Percentiles rank a stretch among this genome's conserved stretches.
Conservation (phyloP, 2,113 vertebrate species). For the Ammospiza nelsoni region DNA sequence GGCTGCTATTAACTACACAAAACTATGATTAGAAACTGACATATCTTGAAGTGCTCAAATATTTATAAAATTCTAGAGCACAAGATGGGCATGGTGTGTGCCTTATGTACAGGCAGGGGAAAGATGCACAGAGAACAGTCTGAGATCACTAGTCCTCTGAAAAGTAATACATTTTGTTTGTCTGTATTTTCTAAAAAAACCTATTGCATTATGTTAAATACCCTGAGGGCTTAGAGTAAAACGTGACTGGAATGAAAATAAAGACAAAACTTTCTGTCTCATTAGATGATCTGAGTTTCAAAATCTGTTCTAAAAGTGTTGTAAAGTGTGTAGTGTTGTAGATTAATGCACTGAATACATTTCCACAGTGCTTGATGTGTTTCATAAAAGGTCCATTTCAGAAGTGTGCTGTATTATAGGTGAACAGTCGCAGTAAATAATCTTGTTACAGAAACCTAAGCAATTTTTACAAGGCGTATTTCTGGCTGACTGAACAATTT, state of each 20-base stretch:
- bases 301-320: constrained; percentile 80
- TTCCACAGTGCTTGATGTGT: constrained; percentile 84
- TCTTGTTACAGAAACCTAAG: constrained; percentile 89
- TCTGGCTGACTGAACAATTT: constrained; percentile 88
- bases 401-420: constrained; percentile 84
- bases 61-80: constrained; percentile 67
- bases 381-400: constrained; percentile 88
- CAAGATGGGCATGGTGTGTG: constrained; percentile 20
- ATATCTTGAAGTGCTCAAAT: constrained; percentile 59
- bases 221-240: constrained; percentile 62
- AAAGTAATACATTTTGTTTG: constrained; percentile 64
- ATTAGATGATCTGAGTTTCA: constrained; percentile 82
- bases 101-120: background rate
- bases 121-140: background rate
- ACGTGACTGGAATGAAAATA: constrained; percentile 73
- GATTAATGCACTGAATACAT: constrained; percentile 85
- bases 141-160: constrained; percentile 27
- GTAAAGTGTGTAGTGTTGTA: constrained; percentile 79
- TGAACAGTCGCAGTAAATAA: constrained; percentile 87
- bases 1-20: constrained; percentile 13
- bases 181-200: constrained; percentile 47
- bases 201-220: constrained; percentile 77
- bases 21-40: background rate
- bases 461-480: constrained; percentile 87
- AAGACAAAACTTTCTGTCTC: constrained; percentile 74